Conservation (phyloP, 1,140 invertebrate species). For the Tigriopus japonicus region DNA sequence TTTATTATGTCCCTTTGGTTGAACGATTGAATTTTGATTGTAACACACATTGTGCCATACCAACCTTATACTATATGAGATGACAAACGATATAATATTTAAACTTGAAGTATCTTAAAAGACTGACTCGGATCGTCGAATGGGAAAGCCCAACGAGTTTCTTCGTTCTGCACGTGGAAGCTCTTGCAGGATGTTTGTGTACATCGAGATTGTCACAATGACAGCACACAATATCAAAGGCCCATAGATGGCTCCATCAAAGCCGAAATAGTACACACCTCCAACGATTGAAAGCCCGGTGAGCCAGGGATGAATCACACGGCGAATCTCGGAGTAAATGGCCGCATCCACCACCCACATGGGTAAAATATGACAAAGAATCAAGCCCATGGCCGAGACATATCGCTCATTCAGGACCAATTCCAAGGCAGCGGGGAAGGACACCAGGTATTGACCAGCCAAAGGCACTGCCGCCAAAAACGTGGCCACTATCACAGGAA, state of each 20-base stretch:
- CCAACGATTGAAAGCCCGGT: slow-evolving; percentile 12
- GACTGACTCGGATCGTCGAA: background rate
- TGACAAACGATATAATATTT: no score
- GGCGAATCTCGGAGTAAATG: slow-evolving; percentile 7
- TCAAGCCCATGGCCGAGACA: background rate
- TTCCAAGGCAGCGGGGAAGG: slow-evolving; percentile 9
- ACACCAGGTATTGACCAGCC: slow-evolving; percentile 12
- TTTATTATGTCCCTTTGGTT: no score
- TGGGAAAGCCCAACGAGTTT: background rate
- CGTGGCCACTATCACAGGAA: slow-evolving; percentile 9
- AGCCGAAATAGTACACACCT: slow-evolving; percentile 9
- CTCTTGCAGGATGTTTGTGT: slow-evolving; percentile 7
- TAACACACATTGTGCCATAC: no score
- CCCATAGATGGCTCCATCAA: slow-evolving; percentile 13
- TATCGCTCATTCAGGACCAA: slow-evolving; percentile 1
- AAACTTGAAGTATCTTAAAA: background rate
- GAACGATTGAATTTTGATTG: no score
- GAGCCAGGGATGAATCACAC: slow-evolving; percentile 13
- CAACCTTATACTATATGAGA: no score
- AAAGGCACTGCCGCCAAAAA: slow-evolving; percentile 12
- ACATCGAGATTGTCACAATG: slow-evolving; percentile 2
- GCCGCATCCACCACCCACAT: slow-evolving; percentile 11
- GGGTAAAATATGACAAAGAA: slow-evolving; percentile 8
- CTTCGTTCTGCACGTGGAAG: background rate
- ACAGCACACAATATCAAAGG: slow-evolving; percentile 8